These are phyloP conservation scores for Macrosoma leucophasiata DNA, from an alignment of 2,888 invertebrate species.

Conservation along the genomic window DNA sequence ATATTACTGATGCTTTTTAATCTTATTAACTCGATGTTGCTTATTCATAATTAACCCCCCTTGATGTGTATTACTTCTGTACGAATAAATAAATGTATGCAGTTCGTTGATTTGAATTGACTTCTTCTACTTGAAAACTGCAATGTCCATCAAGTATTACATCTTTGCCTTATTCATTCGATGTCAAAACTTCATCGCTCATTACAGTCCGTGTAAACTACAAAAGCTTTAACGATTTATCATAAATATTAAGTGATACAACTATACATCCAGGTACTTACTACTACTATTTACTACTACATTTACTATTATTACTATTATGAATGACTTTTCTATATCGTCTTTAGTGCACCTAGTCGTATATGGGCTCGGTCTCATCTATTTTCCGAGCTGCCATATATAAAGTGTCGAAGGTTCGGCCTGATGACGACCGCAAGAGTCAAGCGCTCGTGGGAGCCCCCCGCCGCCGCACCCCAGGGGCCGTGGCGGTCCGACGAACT, in stretches of 20 bases:
- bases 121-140: constrained; percentile 18
- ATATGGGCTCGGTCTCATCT: constrained; percentile 37
- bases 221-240: too few relatives aligned
- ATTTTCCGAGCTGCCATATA: constrained; percentile 51
- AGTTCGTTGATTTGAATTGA: constrained; percentile 49
- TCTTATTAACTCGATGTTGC: constrained; percentile 53
- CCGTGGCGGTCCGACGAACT: constrained; percentile 62
- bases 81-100: constrained; percentile 51
- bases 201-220: too few relatives aligned
- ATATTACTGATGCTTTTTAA: constrained; percentile 62
- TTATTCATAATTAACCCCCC: constrained; percentile 75
- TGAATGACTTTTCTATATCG: too few relatives aligned
- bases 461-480: constrained; percentile 62
- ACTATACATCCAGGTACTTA: too few relatives aligned
- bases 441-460: constrained; percentile 63
- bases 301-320: too few relatives aligned
- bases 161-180: constrained; percentile 5
- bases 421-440: constrained; percentile 60
- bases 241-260: too few relatives aligned
- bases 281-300: too few relatives aligned
- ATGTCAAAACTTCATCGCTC: too few relatives aligned
- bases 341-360: too few relatives aligned
- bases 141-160: constrained; percentile 17
- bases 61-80: constrained; percentile 72
- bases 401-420: constrained; percentile 67